A percentile compares a stretch with the other conserved stretches of the same genome.
Evolutionary conservation across 2,888 invertebrate species (phyloP).

Genomic region (Volucella inflata): DNA sequence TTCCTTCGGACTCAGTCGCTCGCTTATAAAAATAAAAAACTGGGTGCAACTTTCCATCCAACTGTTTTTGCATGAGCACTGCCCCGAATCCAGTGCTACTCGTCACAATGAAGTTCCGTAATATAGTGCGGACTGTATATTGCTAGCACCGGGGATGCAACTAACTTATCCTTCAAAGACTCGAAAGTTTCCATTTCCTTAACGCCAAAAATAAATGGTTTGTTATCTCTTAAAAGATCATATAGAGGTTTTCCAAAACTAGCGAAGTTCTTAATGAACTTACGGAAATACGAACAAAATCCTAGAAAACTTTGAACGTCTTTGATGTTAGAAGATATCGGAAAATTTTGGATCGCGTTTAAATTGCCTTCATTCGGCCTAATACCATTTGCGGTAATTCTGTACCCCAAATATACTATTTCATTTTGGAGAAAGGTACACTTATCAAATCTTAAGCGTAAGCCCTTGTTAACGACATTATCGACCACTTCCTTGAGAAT

Average conservation of each 20-base stretch:
- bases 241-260: slow-evolving; percentile 9
- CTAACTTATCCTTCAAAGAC: slow-evolving; percentile 42
- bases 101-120: slow-evolving; percentile 79
- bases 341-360: background rate
- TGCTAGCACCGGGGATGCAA: slow-evolving; percentile 76
- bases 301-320: too few relatives aligned
- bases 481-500: too few relatives aligned
- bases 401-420: slow-evolving; percentile 2
- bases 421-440: slow-evolving; percentile 2
- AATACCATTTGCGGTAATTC: slow-evolving; percentile 3
- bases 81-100: slow-evolving; percentile 77
- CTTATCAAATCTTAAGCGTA: background rate
- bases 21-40: slow-evolving; percentile 78
- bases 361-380: background rate
- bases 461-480: background rate
- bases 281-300: background rate
- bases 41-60: slow-evolving; percentile 76
- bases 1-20: slow-evolving; percentile 75
- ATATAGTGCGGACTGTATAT: slow-evolving; percentile 76
- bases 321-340: background rate
- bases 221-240: background rate
- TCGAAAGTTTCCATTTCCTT: slow-evolving; percentile 38
- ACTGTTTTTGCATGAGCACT: slow-evolving; percentile 75
- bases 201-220: slow-evolving; percentile 20
- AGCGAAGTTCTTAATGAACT: slow-evolving; percentile 3